Percentiles rank a stretch among this genome's conserved stretches.
Conservation (phyloP, 2,113 vertebrate genomes). For the Polyodon spathula region DNA sequence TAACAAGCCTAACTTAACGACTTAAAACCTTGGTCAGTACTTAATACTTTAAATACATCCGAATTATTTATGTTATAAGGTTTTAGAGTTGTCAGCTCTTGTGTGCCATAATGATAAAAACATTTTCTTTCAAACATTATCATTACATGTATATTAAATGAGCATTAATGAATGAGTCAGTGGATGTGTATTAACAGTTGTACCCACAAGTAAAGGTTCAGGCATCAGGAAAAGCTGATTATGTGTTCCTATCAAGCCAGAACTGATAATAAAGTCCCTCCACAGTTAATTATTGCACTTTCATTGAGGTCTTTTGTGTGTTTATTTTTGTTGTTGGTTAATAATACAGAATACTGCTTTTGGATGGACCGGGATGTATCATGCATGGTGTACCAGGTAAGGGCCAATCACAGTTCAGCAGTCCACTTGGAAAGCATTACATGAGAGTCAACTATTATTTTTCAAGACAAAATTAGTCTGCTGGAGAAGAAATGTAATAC, state of each 20-base stretch:
- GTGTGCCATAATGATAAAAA: conserved; percentile 61
- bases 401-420: conserved; percentile 47
- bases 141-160: conserved; percentile 55
- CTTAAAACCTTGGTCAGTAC: no score
- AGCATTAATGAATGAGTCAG: conserved; percentile 51
- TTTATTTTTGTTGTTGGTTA: conserved; percentile 52
- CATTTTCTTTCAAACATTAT: conserved; percentile 57
- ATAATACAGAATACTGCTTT: conserved; percentile 45
- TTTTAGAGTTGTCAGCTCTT: conserved; percentile 62
- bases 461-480: conserved; percentile 45
- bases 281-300: conserved; percentile 68
- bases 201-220: conserved; percentile 46
- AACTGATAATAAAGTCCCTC: conserved; percentile 55
- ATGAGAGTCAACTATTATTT: conserved; percentile 39
- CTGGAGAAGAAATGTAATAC: conserved; percentile 44
- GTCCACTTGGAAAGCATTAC: conserved; percentile 44
- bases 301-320: conserved; percentile 39
- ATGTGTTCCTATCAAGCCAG: conserved; percentile 55
- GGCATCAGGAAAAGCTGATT: conserved; percentile 54
- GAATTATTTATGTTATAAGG: conserved; percentile 66
- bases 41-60: conserved; percentile 64
- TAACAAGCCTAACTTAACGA: no score
- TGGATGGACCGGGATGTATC: conserved; percentile 63
- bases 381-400: conserved; percentile 32
- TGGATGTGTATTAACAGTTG: conserved; percentile 51